phyloP scores from a whole-genome alignment of 1,140 invertebrate genomes.

The Orchestia grillus region DNA sequence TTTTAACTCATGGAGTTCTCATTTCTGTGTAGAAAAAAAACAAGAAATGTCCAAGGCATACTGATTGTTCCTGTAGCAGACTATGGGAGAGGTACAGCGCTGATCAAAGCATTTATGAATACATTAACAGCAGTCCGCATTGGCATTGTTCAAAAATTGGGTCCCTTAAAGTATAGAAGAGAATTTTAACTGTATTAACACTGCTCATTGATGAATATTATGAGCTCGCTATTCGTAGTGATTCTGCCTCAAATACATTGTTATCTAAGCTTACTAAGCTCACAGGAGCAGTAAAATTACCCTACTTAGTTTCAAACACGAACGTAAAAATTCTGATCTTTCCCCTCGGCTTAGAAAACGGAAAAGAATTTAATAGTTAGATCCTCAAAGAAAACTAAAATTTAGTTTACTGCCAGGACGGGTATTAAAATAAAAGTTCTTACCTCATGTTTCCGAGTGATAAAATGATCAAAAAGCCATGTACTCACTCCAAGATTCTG shows the following conservation, averaged over 20 bases:
- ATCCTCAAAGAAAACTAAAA: not conserved
- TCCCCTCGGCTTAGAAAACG: not conserved
- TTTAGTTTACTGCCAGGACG: not conserved
- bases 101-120: too few species aligned
- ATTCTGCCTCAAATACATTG: not conserved
- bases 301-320: not conserved
- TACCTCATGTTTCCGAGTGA: not conserved
- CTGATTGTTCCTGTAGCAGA: too few species aligned
- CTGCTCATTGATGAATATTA: too few species aligned
- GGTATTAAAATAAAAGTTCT: not conserved
- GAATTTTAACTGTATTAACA: too few species aligned
- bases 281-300: not conserved
- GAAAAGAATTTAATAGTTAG: not conserved
- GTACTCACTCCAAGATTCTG: slow-evolving; percentile 35
- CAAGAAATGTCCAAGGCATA: too few species aligned
- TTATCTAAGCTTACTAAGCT: not conserved
- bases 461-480: not conserved
- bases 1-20: too few species aligned
- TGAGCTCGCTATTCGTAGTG: too few species aligned
- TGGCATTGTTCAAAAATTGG: too few species aligned
- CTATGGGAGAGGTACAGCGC: too few species aligned
- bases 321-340: not conserved
- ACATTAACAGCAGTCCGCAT: too few species aligned
- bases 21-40: too few species aligned
- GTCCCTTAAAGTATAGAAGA: too few species aligned